These are phyloP conservation scores for Lindbergichthys nudifrons DNA, from an alignment of 2,797 vertebrate species.

Conservation along the genomic window DNA sequence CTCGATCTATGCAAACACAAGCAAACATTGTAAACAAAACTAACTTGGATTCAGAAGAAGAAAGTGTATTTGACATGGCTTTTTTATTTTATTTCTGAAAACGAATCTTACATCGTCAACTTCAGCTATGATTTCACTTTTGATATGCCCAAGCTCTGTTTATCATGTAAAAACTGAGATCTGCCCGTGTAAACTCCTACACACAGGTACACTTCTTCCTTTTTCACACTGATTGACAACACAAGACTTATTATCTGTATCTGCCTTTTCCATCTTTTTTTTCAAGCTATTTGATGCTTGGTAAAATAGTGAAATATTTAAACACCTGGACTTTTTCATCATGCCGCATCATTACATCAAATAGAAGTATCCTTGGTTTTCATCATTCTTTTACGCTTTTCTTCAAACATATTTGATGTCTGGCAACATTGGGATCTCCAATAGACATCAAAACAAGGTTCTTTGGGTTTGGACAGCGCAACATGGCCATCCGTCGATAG, in stretches of 20 bases:
- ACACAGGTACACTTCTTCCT: too few species aligned
- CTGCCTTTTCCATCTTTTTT: background rate
- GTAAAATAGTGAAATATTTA: background rate
- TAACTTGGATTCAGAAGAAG: background rate
- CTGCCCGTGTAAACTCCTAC: too few species aligned
- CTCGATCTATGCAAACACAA: background rate
- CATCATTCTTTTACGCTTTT: background rate
- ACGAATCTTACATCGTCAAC: background rate
- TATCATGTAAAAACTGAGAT: too few species aligned
- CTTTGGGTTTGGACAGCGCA: background rate
- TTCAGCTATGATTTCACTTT: background rate
- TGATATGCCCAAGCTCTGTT: too few species aligned
- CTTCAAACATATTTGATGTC: background rate
- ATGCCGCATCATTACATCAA: background rate
- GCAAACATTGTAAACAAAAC: conserved; percentile 3
- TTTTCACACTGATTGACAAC: background rate
- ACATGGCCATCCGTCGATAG: background rate
- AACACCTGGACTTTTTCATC: background rate
- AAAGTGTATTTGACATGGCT: background rate
- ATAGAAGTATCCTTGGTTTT: background rate
- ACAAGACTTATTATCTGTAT: background rate
- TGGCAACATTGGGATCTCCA: background rate
- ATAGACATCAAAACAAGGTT: background rate
- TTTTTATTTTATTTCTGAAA: conserved; percentile 3
- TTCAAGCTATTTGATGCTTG: background rate